Percentiles rank a stretch among this genome's conserved stretches.
phyloP scores from a whole-genome alignment of 2,797 vertebrate genomes.

The Eulemur coronatus region DNA sequence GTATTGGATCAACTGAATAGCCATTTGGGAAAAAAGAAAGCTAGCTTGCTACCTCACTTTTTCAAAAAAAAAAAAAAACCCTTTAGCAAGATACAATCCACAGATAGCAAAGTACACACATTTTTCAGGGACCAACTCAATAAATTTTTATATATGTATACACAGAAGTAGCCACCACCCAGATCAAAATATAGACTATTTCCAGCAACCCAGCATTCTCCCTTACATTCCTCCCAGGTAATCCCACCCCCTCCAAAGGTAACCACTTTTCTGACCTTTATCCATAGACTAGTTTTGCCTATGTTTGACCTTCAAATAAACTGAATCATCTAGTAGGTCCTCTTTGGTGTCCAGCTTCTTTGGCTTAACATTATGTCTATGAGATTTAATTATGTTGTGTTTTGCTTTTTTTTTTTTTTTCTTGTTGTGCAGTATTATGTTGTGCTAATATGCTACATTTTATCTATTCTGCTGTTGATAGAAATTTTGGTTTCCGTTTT shows the following conservation, averaged over 20 bases:
- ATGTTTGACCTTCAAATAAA: slow-evolving; percentile 8
- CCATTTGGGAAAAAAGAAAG: not conserved
- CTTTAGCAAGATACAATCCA: not conserved
- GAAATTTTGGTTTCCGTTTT: not conserved
- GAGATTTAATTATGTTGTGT: not conserved
- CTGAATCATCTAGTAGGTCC: not conserved
- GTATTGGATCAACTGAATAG: not conserved
- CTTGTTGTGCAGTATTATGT: not conserved
- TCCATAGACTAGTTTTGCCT: not conserved
- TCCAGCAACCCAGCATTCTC: not conserved
- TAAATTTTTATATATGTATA: not conserved
- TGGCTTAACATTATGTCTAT: not conserved
- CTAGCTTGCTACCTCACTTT: not conserved
- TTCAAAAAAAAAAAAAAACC: not conserved
- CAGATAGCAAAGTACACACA: not conserved
- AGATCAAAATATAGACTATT: not conserved
- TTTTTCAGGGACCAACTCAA: not conserved
- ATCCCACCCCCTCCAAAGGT: not conserved
- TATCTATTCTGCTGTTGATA: not conserved
- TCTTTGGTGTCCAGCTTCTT: not conserved
- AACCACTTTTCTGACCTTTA: not conserved
- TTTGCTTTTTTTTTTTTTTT: not conserved
- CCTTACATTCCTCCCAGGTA: not conserved
- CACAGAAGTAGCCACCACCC: not conserved
- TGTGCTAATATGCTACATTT: not conserved